These are phyloP conservation scores for Ceratotherium simum DNA, from an alignment of 2,113 vertebrate genomes.

Conservation along the genomic window DNA sequence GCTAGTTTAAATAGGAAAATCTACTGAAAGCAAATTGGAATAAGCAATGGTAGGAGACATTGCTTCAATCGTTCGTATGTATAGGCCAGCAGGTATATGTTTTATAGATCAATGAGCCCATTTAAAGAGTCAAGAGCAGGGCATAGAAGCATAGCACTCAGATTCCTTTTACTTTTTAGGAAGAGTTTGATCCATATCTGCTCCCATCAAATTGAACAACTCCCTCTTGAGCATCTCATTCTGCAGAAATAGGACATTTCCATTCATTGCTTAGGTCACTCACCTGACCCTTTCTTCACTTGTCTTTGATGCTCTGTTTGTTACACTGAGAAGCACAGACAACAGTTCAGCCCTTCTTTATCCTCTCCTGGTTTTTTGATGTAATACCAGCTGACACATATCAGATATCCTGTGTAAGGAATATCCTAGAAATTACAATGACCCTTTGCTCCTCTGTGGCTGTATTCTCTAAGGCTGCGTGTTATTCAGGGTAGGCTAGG, in stretches of 20 bases:
- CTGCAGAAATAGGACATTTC: background rate
- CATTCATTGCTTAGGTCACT: background rate
- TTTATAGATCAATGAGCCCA: background rate
- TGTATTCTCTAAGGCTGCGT: background rate
- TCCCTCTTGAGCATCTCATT: background rate
- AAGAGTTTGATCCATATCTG: background rate
- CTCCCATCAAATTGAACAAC: background rate
- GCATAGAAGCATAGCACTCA: background rate
- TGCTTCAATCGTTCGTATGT: background rate
- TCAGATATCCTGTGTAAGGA: background rate
- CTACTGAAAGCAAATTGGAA: background rate
- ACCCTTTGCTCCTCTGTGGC: background rate
- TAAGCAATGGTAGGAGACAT: background rate
- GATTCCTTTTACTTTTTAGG: background rate
- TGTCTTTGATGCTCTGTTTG: background rate
- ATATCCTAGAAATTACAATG: background rate
- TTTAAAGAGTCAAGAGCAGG: background rate
- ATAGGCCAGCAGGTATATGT: background rate
- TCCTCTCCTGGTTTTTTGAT: background rate
- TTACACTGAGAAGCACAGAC: background rate
- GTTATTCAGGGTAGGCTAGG: background rate
- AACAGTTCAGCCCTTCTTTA: background rate
- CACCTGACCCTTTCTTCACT: background rate
- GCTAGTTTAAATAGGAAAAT: background rate
- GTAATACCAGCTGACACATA: background rate